Base-by-base conservation (phyloP, 1,140 invertebrate genomes). In the Cataglyphis hispanica region DNA sequence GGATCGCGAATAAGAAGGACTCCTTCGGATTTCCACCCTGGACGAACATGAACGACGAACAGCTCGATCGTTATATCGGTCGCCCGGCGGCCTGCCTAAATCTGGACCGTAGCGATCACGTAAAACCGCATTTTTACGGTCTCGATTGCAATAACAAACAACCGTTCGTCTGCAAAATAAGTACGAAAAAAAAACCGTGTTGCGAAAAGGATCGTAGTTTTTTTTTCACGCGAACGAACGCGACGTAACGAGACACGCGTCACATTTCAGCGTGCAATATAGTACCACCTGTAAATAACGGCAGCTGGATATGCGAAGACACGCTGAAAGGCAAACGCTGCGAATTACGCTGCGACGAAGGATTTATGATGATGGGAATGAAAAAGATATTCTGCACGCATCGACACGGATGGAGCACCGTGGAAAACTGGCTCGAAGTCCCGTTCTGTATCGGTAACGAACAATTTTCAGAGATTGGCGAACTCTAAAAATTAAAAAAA, bases 381-480 rank as follows among this genome's bases (percentile, higher is more conserved):
- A 77, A 66, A 53, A 87, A 88, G 8, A 66, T 91, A 46, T 87
- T 86, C 27, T 92, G 91, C 76, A 76, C 78, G 22, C 74, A 34
- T 78, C 37, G 81, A 40, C 53, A 37, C 58, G 88, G 90, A 8
- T 92, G 92, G 91, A 83, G 78, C 6, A 88, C 90, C 83, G 86
- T 76, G 34, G 74, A 86, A 37, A 88, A 91, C 83, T 90, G 88
- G 90, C 84, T 93, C 75, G 92, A 93, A 89, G 88, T 93, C 85
- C 92, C 92, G 75, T 76, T 91, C 72, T 93, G 92, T 86, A 70
- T 92, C 43, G 78, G 89, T 87, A 87, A 67, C 37, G 1, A 46
- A 80, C 13, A 53, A 34, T 63, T 31, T 50, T 70, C 4, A 40
- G 31, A 40, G 31, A 67, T 22, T 53, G 46, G 13, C 46, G 10